A percentile compares a stretch with the other conserved stretches of the same genome.
These are phyloP conservation scores for Spisula solida DNA, from an alignment of 2,888 invertebrate species.

Conservation along the genomic window DNA sequence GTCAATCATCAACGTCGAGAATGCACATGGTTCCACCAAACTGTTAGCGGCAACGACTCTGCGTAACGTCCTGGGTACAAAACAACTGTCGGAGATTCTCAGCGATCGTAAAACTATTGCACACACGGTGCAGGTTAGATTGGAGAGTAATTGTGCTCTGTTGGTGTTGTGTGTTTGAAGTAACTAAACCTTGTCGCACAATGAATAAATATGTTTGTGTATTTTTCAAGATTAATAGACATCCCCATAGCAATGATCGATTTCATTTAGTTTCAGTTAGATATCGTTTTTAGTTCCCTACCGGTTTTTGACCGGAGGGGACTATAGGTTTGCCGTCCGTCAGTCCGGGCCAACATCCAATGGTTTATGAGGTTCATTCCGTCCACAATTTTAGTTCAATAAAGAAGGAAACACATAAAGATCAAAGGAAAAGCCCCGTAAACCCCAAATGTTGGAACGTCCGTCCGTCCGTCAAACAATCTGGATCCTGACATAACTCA, in stretches of 20 bases:
- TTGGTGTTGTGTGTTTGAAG: neutral
- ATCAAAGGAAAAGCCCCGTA: too few relatives aligned
- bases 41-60: slow-evolving; percentile 90
- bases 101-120: slow-evolving; percentile 83
- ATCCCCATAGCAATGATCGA: neutral
- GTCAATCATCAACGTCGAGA: slow-evolving; percentile 98
- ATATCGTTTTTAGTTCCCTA: too few relatives aligned
- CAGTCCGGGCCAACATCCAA: too few relatives aligned
- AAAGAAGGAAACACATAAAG: too few relatives aligned
- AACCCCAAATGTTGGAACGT: too few relatives aligned
- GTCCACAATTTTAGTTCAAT: too few relatives aligned
- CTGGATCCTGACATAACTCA: too few relatives aligned
- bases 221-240: neutral
- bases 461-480: too few relatives aligned
- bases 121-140: slow-evolving; percentile 90
- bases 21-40: slow-evolving; percentile 97
- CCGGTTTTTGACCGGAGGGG: too few relatives aligned
- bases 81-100: slow-evolving; percentile 97
- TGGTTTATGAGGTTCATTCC: too few relatives aligned
- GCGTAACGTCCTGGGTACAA: slow-evolving; percentile 94
- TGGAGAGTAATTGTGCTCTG: neutral
- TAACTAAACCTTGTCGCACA: neutral
- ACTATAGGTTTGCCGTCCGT: too few relatives aligned
- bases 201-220: neutral
- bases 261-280: too few relatives aligned